A percentile compares a stretch with the other conserved stretches of the same genome.
phyloP scores from a whole-genome alignment of 64 coral and sea anemone genomes.

The Trachythela sp. region DNA sequence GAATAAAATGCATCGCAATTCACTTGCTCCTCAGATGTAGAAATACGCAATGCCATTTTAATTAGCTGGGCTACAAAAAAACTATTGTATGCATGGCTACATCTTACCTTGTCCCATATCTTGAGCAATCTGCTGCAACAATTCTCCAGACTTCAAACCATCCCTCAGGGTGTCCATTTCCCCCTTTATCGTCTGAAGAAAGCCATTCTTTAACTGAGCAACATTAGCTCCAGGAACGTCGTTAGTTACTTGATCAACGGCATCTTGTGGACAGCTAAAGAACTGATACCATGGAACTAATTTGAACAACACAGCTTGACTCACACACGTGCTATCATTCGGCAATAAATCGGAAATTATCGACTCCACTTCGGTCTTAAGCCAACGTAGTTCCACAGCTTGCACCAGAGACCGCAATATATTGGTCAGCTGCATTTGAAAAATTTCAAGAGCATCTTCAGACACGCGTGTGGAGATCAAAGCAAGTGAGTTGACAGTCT shows the following conservation, averaged over 20 bases:
- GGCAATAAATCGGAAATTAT: neutral
- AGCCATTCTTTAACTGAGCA: neutral
- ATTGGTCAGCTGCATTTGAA: constrained; percentile 21
- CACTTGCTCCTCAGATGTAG: neutral
- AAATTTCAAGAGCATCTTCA: neutral
- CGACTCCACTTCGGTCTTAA: neutral
- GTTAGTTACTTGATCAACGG: neutral
- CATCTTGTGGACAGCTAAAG: neutral
- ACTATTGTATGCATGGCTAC: neutral
- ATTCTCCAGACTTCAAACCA: neutral
- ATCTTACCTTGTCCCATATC: neutral
- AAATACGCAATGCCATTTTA: neutral
- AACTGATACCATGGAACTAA: neutral
- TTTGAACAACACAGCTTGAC: neutral
- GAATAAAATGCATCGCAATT: too few relatives aligned
- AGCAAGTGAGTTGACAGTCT: neutral
- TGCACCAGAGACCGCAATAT: neutral
- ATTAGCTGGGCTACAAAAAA: neutral
- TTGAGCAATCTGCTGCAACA: neutral
- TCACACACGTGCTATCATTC: neutral
- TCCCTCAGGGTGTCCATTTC: neutral
- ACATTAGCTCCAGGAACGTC: neutral
- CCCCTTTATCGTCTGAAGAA: neutral
- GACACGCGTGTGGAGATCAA: neutral
- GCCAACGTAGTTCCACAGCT: constrained; percentile 1